Base-by-base conservation (phyloP, 2,113 vertebrate genomes). In the Rhea americana region DNA sequence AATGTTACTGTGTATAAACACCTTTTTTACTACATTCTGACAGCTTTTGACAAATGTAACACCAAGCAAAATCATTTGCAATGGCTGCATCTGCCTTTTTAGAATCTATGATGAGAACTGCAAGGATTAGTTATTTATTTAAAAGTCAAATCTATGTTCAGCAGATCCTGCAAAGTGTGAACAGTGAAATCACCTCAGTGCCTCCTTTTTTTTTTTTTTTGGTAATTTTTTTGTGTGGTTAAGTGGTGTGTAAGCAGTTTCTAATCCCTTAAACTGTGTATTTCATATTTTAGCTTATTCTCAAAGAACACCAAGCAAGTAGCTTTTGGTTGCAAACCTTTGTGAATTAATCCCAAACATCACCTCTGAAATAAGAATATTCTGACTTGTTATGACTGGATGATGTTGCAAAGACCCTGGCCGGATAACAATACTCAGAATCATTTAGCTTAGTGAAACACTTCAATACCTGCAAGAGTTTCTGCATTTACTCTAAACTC, bases 21-120 rank as follows among this genome's bases (percentile, higher is more conserved):
- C 90, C 85, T 91, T 94, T 68, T 93, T 93, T 84, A 86, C 91
- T 93, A 93, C 26, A 48, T 72, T 91, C 66, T 96, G 95, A 95
- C 94, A 95, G 90, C 88, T 95, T 96, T 92, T 96, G 95, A 94
- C 91, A 96, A 95, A 95, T 90, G 56, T 91, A 96, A 88, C 91
- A 85, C 53, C 1, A n/a, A 95, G 70, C 10, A 93, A 96, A 96
- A 94, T 91, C 41, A 92, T 95, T 96, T 94, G 91, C 87, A 93
- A 96, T 85, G 89, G 76, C 72, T 94, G 79, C 93, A 96, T 94
- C 96, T 93, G 94, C 73, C 91, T 95, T 93, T 93, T 93, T 86
- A 81, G 87, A 91, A 93, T 83, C 90, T 20, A 41, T 74, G 73
- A 91, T 72, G 77, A 87, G 94, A 93, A 81, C 55, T 55, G 59